Evolutionary conservation across 1,140 invertebrate genomes (phyloP).

Genomic region (Macrosteles quadrilineatus): DNA sequence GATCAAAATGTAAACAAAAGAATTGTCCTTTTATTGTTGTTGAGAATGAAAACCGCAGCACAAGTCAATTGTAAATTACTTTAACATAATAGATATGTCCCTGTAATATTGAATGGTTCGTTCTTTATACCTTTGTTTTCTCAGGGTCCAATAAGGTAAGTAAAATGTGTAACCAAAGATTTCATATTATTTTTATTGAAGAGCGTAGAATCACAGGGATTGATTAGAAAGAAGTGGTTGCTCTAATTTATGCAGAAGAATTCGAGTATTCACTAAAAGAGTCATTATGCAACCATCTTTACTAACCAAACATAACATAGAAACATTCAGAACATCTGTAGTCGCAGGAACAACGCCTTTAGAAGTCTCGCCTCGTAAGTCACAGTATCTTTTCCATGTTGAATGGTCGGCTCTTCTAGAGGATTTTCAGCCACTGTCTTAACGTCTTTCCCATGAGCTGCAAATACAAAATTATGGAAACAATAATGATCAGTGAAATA

Average conservation of each 20-base stretch:
- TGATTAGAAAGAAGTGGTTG: too few relatives aligned
- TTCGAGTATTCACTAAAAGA: too few relatives aligned
- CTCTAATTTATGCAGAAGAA: too few relatives aligned
- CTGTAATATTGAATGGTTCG: neutral
- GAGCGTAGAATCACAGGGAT: too few relatives aligned
- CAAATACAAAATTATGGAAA: conserved; percentile 47
- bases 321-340: too few relatives aligned
- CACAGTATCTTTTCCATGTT: conserved; percentile 87
- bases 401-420: conserved; percentile 68
- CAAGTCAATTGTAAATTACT: conserved; percentile 28
- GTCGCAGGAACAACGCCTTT: conserved; percentile 74
- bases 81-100: conserved; percentile 28
- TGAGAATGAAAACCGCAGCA: conserved; percentile 23
- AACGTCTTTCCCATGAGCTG: conserved; percentile 83
- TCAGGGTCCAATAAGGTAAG: neutral
- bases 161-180: too few relatives aligned
- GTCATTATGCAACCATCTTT: too few relatives aligned
- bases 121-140: neutral
- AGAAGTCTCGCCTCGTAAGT: conserved; percentile 88
- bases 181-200: too few relatives aligned
- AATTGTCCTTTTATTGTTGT: conserved; percentile 19
- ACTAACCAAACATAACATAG: too few relatives aligned
- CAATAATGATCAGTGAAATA: neutral
- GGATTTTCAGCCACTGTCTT: conserved; percentile 81
- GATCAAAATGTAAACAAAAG: conserved; percentile 23